A percentile compares a stretch with the other conserved stretches of the same genome.
phyloP scores from a whole-genome alignment of 1,140 invertebrate species.

The Xylocopa sonorina region DNA sequence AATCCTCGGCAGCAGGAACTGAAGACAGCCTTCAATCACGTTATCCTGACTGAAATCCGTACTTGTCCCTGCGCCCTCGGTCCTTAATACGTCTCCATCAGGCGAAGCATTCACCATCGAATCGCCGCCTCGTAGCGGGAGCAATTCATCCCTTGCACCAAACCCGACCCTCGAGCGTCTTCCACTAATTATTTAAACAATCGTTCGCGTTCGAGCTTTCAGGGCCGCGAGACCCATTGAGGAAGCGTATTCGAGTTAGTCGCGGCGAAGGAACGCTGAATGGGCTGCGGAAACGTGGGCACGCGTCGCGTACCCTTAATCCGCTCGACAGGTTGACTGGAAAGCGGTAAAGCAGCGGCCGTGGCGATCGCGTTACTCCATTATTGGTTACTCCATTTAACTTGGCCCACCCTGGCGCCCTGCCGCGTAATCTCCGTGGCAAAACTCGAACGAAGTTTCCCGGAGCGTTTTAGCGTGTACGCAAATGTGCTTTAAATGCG shows the following conservation, averaged over 20 bases:
- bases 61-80: no score
- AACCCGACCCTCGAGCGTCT: not conserved
- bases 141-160: not conserved
- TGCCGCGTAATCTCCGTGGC: not conserved
- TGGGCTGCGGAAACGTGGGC: not conserved
- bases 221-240: not conserved
- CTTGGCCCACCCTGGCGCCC: no score
- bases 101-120: not conserved
- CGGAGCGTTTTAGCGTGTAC: no score
- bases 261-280: not conserved
- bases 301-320: conserved; percentile 8
- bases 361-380: not conserved
- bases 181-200: not conserved
- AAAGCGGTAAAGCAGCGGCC: conserved; percentile 7
- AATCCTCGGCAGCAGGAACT: no score
- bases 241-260: conserved; percentile 15
- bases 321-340: conserved; percentile 1
- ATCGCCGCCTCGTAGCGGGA: not conserved
- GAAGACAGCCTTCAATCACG: no score
- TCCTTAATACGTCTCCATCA: not conserved
- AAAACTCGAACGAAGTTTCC: not conserved
- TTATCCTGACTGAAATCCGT: no score
- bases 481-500: no score
- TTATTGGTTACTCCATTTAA: conserved; percentile 26
- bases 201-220: not conserved